These are phyloP conservation scores for Trematomus bernacchii DNA, from an alignment of 2,797 vertebrate species.

Conservation along the genomic window DNA sequence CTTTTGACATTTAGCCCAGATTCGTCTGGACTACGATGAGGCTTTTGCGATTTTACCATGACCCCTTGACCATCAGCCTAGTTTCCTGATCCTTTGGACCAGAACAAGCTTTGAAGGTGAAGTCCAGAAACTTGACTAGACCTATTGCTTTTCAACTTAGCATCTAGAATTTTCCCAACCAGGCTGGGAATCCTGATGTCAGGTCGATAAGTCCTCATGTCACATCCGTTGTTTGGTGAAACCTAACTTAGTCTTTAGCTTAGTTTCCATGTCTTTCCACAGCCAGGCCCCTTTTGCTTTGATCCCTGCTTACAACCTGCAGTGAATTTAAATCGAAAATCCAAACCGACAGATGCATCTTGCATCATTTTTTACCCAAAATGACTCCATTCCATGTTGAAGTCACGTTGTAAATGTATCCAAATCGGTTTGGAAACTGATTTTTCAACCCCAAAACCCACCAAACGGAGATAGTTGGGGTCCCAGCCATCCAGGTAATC, in stretches of 20 bases:
- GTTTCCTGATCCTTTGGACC: constrained; percentile 18
- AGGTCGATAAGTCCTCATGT: constrained; percentile 5
- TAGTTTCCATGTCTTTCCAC: constrained; percentile 24
- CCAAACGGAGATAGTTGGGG: constrained; percentile 58
- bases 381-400: constrained; percentile 21
- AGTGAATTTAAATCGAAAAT: constrained; percentile 44
- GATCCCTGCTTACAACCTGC: constrained; percentile 48
- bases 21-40: not conserved
- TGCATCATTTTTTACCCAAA: constrained; percentile 17
- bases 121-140: constrained; percentile 37
- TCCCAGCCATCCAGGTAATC: constrained; percentile 19
- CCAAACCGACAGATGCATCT: constrained; percentile 36
- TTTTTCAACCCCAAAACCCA: constrained; percentile 46
- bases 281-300: constrained; percentile 5
- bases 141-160: constrained; percentile 28
- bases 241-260: constrained; percentile 37
- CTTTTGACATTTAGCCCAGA: not conserved
- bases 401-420: constrained; percentile 38
- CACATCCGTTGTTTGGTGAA: constrained; percentile 18
- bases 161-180: constrained; percentile 13
- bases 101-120: constrained; percentile 7
- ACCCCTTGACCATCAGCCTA: not conserved
- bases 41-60: not conserved
- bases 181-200: constrained; percentile 35
- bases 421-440: constrained; percentile 46